Base-by-base conservation (phyloP, 2,888 invertebrate genomes). In the Nemapogon koenigi region DNA sequence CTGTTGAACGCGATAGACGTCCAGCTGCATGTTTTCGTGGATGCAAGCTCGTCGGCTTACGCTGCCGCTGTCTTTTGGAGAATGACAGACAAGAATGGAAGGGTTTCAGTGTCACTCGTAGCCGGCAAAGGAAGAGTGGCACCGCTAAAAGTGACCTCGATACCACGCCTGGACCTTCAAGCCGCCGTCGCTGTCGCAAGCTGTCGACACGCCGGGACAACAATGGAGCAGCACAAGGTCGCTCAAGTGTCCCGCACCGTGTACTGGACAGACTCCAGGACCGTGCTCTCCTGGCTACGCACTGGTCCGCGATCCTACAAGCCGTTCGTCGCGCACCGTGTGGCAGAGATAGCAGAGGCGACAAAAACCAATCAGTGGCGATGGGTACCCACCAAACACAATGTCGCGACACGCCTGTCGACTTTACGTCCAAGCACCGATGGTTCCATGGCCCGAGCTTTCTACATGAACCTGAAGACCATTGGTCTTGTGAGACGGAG, bases 351-450 rank as follows among this genome's bases (percentile, higher is more conserved):
- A 22, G 22, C 6, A 8, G 22, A 22, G 7, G 22, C 6, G 22
- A 22, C 22, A 8, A 22, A 22, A 8, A 14, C 16, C 1, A 14
- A 19, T 1, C 30, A 44, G 2, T 48, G 46, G 48, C 19, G 38
- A 11, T 47, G 43, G 40, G 39, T 49, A 1, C 44, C 45, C 2
- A 36, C 42, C 0, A 31, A 13, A 3, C 1, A 38, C 38, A n/a
- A n/a, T n/a, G n/a, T 3, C 15, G 38, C 1, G 38, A 27, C 7
- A 16, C 3, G 4, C 16, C 1, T 4, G 25, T 22, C 8, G n/a
- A 17, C n/a, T 2, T 3, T 3, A 7, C 11, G 2, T 10, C 17
- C 2, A 8, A 29, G 14, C 11, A 22, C 7, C 19, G 25, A 11
- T 41, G 38, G 41, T 30, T 41, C n/a, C n/a, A 8, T 8, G 41